Evolutionary conservation across 2,113 vertebrate species (phyloP).

Genomic region (Agapornis roseicollis): DNA sequence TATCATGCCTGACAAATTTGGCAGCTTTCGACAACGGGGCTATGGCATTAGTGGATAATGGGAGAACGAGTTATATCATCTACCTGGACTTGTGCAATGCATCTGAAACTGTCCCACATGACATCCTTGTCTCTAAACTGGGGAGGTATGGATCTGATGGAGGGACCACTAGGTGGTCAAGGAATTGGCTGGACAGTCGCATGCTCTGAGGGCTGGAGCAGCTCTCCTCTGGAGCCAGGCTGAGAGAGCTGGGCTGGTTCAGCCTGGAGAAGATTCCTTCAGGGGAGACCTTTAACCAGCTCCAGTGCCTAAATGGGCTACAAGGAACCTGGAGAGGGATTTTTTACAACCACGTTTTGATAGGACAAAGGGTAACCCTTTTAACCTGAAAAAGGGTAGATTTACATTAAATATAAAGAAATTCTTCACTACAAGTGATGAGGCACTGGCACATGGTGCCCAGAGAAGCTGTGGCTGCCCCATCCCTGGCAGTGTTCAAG

Average conservation of each 20-base stretch:
- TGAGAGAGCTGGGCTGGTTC: neutral
- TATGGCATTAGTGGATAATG: neutral
- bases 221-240: neutral
- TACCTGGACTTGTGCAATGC: neutral
- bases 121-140: neutral
- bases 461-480: neutral
- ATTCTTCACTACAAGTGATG: neutral
- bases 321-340: neutral
- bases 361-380: neutral
- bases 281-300: neutral
- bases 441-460: neutral
- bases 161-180: neutral
- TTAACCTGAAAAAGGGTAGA: neutral
- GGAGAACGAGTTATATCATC: neutral
- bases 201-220: neutral
- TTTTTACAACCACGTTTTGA: neutral
- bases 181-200: neutral
- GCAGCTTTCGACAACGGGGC: neutral
- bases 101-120: neutral
- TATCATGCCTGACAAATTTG: neutral
- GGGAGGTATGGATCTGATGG: neutral
- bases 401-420: neutral
- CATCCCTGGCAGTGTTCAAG: neutral
- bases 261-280: neutral
- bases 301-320: neutral